These are phyloP conservation scores for Falco cherrug DNA, from an alignment of 2,797 vertebrate species.

Conservation along the genomic window DNA sequence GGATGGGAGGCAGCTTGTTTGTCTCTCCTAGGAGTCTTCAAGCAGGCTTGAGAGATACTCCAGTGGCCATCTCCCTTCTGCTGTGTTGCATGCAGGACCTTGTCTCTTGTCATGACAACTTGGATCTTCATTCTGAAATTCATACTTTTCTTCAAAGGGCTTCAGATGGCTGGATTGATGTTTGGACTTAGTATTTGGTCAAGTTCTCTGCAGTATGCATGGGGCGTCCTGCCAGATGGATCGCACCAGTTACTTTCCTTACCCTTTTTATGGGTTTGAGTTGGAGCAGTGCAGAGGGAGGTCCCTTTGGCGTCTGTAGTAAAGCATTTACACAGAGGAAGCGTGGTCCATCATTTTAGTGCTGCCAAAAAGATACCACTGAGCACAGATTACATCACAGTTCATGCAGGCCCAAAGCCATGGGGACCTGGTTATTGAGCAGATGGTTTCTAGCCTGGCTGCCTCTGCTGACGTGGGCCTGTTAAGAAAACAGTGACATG, in stretches of 20 bases:
- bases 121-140: not conserved
- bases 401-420: not conserved
- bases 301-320: not conserved
- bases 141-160: not conserved
- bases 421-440: not conserved
- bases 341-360: fast-evolving
- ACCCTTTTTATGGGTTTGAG: not conserved
- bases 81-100: not conserved
- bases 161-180: not conserved
- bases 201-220: not conserved
- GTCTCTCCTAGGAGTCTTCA: not conserved
- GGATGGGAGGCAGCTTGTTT: not conserved
- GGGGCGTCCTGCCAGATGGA: not conserved
- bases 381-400: not conserved
- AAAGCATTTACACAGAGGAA: not conserved
- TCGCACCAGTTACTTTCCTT: not conserved
- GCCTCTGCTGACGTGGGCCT: not conserved
- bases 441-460: not conserved
- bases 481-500: not conserved
- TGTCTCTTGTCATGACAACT: not conserved
- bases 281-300: not conserved
- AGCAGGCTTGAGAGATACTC: not conserved
- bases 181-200: not conserved
- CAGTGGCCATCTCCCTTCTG: not conserved
- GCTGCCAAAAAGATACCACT: not conserved